Base-by-base conservation (phyloP, 2,113 vertebrate species). In the Panthera leo region DNA sequence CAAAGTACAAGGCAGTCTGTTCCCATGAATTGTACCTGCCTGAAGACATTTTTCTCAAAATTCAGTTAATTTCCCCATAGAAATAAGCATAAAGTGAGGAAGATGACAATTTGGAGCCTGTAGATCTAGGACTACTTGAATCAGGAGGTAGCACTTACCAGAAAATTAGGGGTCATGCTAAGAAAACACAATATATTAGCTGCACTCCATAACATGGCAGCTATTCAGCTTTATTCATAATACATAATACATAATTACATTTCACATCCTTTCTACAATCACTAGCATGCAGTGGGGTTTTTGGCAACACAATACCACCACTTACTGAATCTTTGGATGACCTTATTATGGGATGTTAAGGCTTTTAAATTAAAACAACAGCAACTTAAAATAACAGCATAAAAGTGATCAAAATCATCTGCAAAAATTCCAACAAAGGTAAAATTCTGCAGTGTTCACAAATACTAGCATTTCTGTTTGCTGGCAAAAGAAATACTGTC, bases 301-400 rank as follows among this genome's bases (percentile, higher is more conserved):
- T 61, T 95, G 75, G n/a, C 51, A 51, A 34, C 29, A 75, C 23
- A 95, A 67, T 16, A 91, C 16, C 23, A 21, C 29, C 29, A 84
- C 36, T 88, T 53, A 79, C 39, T 75, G 55, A 84, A 87, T 78
- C 79, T 12, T 78, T 91, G 42, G 55, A 39, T 79, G 68, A 51
- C 63, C 61, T 95, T 87, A 90, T 65, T 96, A 90, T 16, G 16
- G 68, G 27, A 85, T 61, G 6, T 45, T 76, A 94, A 79, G 42
- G 1, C 86, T 80, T 89, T 95, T 53, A 87, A 91, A 68, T 78
- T 73, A n/a, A 61, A 95, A 93, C n/a, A 89, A 84, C 34, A 76
- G 21, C 42, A 91, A 85, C 42, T 65, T n/a, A 89, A 91, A 91
- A 89, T 70, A 90, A 90, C 6, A 89, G 25, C 45, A 89, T 36